These are phyloP conservation scores for Dissostichus mawsoni DNA, from an alignment of 2,113 vertebrate genomes.

Conservation along the genomic window DNA sequence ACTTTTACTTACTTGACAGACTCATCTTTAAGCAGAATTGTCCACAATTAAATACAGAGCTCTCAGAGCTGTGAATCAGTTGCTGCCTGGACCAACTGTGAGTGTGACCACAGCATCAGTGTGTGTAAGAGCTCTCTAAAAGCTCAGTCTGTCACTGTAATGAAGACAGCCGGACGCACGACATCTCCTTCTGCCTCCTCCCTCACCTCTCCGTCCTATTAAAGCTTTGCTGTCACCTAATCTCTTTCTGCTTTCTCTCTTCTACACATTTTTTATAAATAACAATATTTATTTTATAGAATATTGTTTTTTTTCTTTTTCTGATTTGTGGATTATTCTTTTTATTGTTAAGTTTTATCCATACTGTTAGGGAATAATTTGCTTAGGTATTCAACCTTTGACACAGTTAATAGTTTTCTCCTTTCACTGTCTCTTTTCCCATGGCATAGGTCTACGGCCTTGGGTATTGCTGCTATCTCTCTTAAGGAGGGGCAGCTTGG, in stretches of 20 bases:
- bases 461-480: too few species aligned
- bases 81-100: background rate
- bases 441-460: too few species aligned
- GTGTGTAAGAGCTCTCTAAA: slow-evolving; percentile 30
- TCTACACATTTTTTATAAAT: too few species aligned
- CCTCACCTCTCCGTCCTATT: background rate
- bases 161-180: slow-evolving; percentile 24
- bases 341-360: too few species aligned
- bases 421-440: too few species aligned
- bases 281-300: too few species aligned
- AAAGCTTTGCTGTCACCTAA: background rate
- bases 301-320: background rate
- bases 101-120: slow-evolving; percentile 12
- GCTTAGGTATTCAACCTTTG: too few species aligned
- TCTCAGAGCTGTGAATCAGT: slow-evolving; percentile 13
- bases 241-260: background rate
- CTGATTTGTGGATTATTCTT: background rate
- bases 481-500: too few species aligned
- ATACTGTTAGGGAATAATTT: too few species aligned
- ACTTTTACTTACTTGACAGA: background rate
- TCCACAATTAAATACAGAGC: slow-evolving; percentile 21
- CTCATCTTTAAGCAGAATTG: slow-evolving; percentile 19
- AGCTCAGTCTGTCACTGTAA: slow-evolving; percentile 34
- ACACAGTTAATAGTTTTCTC: too few species aligned
- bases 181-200: slow-evolving; percentile 11